Percentiles rank a stretch among this genome's conserved stretches.
Evolutionary conservation across 2,888 invertebrate genomes (phyloP).

Genomic region (Spialia ferax): DNA sequence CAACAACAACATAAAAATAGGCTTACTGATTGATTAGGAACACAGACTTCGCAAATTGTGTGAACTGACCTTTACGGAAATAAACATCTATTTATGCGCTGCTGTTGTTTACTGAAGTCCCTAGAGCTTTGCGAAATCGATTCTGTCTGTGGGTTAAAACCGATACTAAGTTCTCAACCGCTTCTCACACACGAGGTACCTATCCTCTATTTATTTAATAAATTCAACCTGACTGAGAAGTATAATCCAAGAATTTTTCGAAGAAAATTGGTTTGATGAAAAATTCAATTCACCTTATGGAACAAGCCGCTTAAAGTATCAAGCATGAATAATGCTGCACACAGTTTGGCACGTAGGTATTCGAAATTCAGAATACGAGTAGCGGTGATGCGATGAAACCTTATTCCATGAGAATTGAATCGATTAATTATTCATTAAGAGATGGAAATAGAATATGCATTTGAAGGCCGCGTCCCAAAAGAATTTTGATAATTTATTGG

Average conservation of each 20-base stretch:
- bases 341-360: background rate
- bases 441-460: too few species aligned
- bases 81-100: conserved; percentile 3
- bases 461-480: too few species aligned
- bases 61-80: background rate
- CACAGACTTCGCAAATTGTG: background rate
- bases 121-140: conserved; percentile 20
- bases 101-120: conserved; percentile 1
- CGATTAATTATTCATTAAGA: too few species aligned
- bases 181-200: too few species aligned
- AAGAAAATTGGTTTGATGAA: conserved; percentile 19
- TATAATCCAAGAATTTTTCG: background rate
- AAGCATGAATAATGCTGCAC: too few species aligned
- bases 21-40: background rate
- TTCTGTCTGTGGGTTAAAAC: background rate
- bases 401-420: too few species aligned
- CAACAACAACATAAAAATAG: background rate
- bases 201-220: conserved; percentile 11
- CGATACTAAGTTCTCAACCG: too few species aligned
- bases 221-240: conserved; percentile 6
- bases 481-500: too few species aligned
- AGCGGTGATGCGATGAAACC: too few species aligned
- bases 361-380: too few species aligned
- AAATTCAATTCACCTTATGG: conserved; percentile 20
- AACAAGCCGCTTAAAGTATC: too few species aligned